Evolutionary conservation across 2,888 invertebrate species (phyloP).

Genomic region (Dicycla oo): DNA sequence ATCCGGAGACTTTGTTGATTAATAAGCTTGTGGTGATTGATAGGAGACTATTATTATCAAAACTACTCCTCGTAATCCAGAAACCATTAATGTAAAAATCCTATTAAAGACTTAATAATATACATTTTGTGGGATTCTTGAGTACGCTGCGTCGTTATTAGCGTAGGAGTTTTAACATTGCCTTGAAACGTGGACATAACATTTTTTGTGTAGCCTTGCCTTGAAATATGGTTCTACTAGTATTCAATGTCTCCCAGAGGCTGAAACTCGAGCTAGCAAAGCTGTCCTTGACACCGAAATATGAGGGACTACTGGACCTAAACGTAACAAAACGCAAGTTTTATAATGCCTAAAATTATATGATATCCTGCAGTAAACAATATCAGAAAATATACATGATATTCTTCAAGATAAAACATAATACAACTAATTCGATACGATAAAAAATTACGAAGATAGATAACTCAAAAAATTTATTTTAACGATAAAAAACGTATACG

Average conservation of each 20-base stretch:
- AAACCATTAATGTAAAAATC: background rate
- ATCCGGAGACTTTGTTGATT: background rate
- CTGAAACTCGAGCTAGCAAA: background rate
- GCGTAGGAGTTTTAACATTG: background rate
- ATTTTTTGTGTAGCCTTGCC: background rate
- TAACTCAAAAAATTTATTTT: too few relatives aligned
- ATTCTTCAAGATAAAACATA: too few relatives aligned
- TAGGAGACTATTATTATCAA: background rate
- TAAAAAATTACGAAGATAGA: too few relatives aligned
- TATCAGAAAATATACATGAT: too few relatives aligned
- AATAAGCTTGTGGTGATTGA: background rate
- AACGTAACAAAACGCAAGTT: too few relatives aligned
- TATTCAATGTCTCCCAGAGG: conserved; percentile 1
- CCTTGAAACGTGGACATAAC: background rate
- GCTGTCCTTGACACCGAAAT: conserved; percentile 1
- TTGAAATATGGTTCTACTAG: background rate
- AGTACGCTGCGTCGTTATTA: background rate
- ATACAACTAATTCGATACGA: too few relatives aligned
- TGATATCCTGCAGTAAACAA: too few relatives aligned
- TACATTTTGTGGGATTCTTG: background rate
- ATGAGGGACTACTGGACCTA: too few relatives aligned
- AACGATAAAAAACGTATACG: too few relatives aligned
- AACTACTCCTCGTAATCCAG: background rate
- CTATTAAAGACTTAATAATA: background rate
- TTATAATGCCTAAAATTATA: too few relatives aligned